These are phyloP conservation scores for Hypsibius dujardini DNA, from an alignment of 1,140 invertebrate genomes.

Conservation along the genomic window DNA sequence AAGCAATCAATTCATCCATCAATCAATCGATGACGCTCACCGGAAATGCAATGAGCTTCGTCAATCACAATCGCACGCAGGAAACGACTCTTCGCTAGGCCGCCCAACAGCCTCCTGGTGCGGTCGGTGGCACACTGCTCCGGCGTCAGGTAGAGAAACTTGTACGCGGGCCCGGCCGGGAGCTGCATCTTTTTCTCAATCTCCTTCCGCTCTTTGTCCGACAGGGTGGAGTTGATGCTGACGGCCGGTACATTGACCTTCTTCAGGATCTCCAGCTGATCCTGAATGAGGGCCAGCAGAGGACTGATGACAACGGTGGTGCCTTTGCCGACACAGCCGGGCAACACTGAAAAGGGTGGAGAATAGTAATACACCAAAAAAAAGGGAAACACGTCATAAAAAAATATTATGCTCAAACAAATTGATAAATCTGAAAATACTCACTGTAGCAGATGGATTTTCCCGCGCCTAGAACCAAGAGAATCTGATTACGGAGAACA, in stretches of 20 bases:
- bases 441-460: conserved; percentile 47
- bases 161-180: conserved; percentile 46
- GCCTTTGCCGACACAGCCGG: conserved; percentile 40
- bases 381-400: no score
- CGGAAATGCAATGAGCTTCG: conserved; percentile 88
- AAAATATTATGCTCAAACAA: no score
- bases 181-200: conserved; percentile 54
- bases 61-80: conserved; percentile 56
- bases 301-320: conserved; percentile 50
- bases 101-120: conserved; percentile 24
- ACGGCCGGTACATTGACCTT: conserved; percentile 51
- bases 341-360: conserved; percentile 37
- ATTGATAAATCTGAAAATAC: neutral
- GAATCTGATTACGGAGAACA: neutral
- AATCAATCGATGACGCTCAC: neutral
- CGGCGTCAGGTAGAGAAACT: conserved; percentile 72
- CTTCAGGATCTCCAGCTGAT: conserved; percentile 38
- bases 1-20: no score
- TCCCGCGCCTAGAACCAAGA: conserved; percentile 31
- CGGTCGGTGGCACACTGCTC: conserved; percentile 61
- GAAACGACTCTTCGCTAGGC: conserved; percentile 36
- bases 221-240: conserved; percentile 73
- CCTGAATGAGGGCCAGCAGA: conserved; percentile 49
- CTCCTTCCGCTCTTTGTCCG: conserved; percentile 47
- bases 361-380: no score